Conservation (phyloP, 2,113 vertebrate species). For the Notarius quadriscutis region DNA sequence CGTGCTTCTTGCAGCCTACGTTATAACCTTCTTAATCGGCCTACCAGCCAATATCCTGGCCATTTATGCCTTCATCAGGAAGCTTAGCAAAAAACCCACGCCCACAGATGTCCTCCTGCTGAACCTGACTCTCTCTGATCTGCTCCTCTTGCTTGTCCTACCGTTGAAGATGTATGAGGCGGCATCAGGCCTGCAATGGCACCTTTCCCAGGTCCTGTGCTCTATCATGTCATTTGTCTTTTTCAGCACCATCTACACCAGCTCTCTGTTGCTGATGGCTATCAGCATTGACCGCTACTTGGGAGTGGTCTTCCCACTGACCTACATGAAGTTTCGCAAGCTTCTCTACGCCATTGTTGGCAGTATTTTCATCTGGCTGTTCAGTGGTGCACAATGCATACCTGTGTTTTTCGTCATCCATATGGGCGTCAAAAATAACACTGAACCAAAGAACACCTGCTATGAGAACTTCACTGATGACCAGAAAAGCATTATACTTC, state of each 20-base stretch:
- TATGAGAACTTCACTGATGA: conserved; percentile 67
- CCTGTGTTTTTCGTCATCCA: conserved; percentile 65
- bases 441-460: conserved; percentile 51
- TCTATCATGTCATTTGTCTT: conserved; percentile 68
- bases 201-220: conserved; percentile 61
- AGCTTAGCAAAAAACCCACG: conserved; percentile 56
- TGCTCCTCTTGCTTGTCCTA: conserved; percentile 72
- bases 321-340: conserved; percentile 62
- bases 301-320: conserved; percentile 69
- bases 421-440: not conserved
- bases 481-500: conserved; percentile 70
- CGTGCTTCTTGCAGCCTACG: conserved; percentile 62
- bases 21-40: conserved; percentile 68
- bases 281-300: conserved; percentile 75
- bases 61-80: conserved; percentile 63
- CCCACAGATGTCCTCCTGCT: conserved; percentile 72
- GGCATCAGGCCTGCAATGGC: conserved; percentile 54
- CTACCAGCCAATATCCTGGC: conserved; percentile 74
- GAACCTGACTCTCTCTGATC: conserved; percentile 70
- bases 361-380: conserved; percentile 64
- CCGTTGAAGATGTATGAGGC: conserved; percentile 75
- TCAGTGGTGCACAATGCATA: conserved; percentile 72
- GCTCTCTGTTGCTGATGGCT: conserved; percentile 72
- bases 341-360: conserved; percentile 22
- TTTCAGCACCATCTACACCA: conserved; percentile 78